These are phyloP conservation scores for Drosophila tristis DNA, from an alignment of 1,140 invertebrate genomes.

Conservation along the genomic window DNA sequence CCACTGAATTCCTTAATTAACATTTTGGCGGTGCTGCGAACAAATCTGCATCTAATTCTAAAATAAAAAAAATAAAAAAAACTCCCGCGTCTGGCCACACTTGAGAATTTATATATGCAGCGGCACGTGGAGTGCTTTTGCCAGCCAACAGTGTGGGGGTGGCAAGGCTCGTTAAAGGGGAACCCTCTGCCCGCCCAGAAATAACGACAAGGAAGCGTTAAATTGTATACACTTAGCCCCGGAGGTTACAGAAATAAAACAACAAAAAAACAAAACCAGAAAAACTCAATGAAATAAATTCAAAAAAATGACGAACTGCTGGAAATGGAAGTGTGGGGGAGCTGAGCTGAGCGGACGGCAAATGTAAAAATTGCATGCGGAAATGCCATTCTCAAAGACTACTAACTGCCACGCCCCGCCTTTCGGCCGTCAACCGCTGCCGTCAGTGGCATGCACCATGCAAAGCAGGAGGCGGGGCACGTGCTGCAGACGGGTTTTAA, in stretches of 20 bases:
- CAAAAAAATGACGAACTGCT: conserved; percentile 53
- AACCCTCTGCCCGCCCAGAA: conserved; percentile 4
- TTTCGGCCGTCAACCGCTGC: conserved; percentile 16
- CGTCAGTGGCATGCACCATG: conserved; percentile 53
- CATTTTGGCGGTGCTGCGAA: conserved; percentile 14
- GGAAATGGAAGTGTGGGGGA: neutral
- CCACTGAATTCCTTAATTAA: conserved; percentile 49
- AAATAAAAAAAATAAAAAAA: conserved; percentile 6
- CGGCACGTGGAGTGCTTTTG: conserved; percentile 27
- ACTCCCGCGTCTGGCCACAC: conserved; percentile 10
- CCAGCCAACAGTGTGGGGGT: conserved; percentile 19
- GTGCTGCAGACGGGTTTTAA: conserved; percentile 34
- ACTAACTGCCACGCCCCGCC: conserved; percentile 62
- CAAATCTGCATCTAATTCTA: neutral
- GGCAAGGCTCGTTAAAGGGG: conserved; percentile 52
- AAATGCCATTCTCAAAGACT: conserved; percentile 79
- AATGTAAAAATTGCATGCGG: conserved; percentile 80
- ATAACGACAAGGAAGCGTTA: conserved; percentile 63
- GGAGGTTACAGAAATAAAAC: conserved; percentile 42
- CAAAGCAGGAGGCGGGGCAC: conserved; percentile 59
- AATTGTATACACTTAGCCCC: conserved; percentile 77
- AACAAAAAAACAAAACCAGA: conserved; percentile 37
- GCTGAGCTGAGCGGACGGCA: conserved; percentile 23
- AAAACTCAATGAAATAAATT: conserved; percentile 21
- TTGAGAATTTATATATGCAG: conserved; percentile 34